Conservation (phyloP, 2,888 invertebrate genomes). For the Spodoptera picta region DNA sequence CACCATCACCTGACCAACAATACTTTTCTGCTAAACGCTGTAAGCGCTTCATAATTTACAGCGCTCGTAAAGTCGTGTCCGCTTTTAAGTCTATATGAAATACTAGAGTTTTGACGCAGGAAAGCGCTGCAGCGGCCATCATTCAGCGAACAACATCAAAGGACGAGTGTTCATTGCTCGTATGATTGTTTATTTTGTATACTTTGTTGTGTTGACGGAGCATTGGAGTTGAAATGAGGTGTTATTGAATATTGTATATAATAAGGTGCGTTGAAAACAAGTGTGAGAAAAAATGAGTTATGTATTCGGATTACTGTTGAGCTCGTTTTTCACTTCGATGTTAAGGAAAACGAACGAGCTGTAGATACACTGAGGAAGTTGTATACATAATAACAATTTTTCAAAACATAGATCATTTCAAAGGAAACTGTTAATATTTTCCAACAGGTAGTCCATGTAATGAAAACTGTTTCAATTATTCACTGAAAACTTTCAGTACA, state of each 20-base stretch:
- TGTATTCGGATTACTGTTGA: conserved; percentile 26
- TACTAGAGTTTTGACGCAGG: conserved; percentile 62
- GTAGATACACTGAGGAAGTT: too few species aligned
- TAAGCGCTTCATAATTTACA: conserved; percentile 74
- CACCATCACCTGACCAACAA: conserved; percentile 71
- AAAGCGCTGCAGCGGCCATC: conserved; percentile 63
- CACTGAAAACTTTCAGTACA: too few species aligned
- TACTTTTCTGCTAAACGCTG: conserved; percentile 60
- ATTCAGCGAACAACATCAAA: conserved; percentile 74
- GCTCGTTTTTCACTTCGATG: conserved; percentile 13
- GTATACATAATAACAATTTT: too few species aligned
- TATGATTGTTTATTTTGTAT: conserved; percentile 74
- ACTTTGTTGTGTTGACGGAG: conserved; percentile 72
- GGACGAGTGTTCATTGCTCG: conserved; percentile 59
- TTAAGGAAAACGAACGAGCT: background rate
- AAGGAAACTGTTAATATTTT: too few species aligned
- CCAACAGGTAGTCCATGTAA: too few species aligned
- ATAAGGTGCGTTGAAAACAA: conserved; percentile 48
- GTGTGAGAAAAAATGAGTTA: conserved; percentile 48
- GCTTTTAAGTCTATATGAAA: conserved; percentile 75
- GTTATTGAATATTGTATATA: conserved; percentile 49
- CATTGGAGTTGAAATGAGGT: conserved; percentile 58
- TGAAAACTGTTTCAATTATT: too few species aligned
- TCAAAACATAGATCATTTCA: too few species aligned
- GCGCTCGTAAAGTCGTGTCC: conserved; percentile 76